Evolutionary conservation across 2,888 invertebrate genomes (phyloP).

Genomic region (Tetragonisca angustula): DNA sequence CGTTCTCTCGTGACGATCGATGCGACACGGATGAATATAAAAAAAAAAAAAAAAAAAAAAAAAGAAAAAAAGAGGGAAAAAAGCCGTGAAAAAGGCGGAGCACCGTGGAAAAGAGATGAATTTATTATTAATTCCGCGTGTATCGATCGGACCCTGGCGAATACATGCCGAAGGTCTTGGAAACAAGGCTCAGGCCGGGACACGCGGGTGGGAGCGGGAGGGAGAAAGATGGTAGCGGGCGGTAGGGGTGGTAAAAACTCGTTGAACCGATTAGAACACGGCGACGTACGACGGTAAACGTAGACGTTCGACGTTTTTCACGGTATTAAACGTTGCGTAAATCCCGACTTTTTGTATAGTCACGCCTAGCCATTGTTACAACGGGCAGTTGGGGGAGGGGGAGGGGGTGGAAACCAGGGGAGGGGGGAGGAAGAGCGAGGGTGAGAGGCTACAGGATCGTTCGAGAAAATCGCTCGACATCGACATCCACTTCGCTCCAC

Average conservation of each 20-base stretch:
- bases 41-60: neutral
- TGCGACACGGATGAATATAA: too few relatives aligned
- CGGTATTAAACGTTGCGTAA: slow-evolving; percentile 55
- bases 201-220: neutral
- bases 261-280: slow-evolving; percentile 25
- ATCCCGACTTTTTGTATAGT: slow-evolving; percentile 49
- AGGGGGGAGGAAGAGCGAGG: neutral
- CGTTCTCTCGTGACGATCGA: neutral
- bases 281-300: slow-evolving; percentile 29
- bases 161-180: neutral
- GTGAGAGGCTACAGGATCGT: neutral
- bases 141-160: neutral
- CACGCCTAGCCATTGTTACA: slow-evolving; percentile 39
- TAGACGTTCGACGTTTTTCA: slow-evolving; percentile 32
- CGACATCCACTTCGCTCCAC: slow-evolving; percentile 47
- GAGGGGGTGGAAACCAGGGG: neutral
- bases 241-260: neutral
- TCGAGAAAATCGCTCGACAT: slow-evolving; percentile 57
- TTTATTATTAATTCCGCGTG: neutral
- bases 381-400: neutral
- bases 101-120: neutral
- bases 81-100: neutral
- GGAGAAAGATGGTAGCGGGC: too few relatives aligned
- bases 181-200: neutral
- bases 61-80: neutral